These are phyloP conservation scores for Limnephilus marmoratus DNA, from an alignment of 2,888 invertebrate species.

Conservation along the genomic window DNA sequence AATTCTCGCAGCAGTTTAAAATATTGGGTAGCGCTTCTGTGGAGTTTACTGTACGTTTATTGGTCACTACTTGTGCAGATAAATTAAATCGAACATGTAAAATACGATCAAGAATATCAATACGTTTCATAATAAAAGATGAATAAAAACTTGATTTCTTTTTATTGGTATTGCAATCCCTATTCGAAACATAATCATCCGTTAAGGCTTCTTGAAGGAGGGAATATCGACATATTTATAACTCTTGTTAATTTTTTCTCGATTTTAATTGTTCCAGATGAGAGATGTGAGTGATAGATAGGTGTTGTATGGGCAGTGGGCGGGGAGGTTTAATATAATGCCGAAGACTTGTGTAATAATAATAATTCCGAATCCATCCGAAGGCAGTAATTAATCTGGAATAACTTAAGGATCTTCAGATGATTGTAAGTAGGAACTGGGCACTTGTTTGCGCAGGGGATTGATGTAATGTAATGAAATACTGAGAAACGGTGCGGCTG, in stretches of 20 bases:
- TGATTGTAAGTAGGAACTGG: constrained; percentile 35
- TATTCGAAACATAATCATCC: constrained; percentile 32
- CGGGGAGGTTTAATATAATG: constrained; percentile 55
- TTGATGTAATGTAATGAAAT: background rate
- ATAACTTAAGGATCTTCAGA: constrained; percentile 55
- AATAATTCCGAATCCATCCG: constrained; percentile 48
- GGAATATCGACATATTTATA: constrained; percentile 62
- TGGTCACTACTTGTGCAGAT: background rate
- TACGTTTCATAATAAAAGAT: background rate
- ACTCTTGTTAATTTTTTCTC: constrained; percentile 63
- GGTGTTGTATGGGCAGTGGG: constrained; percentile 59
- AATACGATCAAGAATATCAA: background rate
- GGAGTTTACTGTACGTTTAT: background rate
- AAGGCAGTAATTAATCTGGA: constrained; percentile 63
- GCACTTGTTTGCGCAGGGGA: background rate
- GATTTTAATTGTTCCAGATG: constrained; percentile 64
- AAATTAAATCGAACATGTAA: background rate
- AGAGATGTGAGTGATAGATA: constrained; percentile 66
- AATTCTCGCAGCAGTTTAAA: no score
- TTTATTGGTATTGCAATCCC: background rate
- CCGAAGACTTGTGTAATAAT: constrained; percentile 50
- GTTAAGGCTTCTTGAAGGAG: constrained; percentile 45
- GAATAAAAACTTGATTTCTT: background rate
- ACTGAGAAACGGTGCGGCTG: background rate
- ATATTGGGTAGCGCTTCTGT: no score